Percentiles rank a stretch among this genome's conserved stretches.
These are phyloP conservation scores for Caenorhabditis angaria DNA, from an alignment of 2,888 invertebrate species.

Conservation along the genomic window DNA sequence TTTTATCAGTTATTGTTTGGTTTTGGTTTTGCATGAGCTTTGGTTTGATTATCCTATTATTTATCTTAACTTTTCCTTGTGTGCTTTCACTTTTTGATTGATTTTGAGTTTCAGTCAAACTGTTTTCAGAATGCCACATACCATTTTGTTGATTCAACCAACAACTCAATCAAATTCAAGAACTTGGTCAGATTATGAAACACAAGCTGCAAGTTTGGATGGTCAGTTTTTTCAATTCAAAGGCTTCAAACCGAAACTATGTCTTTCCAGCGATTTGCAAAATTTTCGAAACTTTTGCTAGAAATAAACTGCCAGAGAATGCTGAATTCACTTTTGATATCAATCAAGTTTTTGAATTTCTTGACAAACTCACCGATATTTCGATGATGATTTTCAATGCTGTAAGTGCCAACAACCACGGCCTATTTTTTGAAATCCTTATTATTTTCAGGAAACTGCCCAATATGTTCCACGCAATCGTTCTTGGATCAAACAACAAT, in stretches of 20 bases:
- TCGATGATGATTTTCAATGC: slow-evolving; percentile 83
- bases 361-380: slow-evolving; percentile 92
- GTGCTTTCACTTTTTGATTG: background rate
- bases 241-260: background rate
- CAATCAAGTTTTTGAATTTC: slow-evolving; percentile 90
- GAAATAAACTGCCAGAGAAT: background rate
- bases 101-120: background rate
- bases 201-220: slow-evolving; percentile 77
- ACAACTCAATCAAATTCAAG: slow-evolving; percentile 92
- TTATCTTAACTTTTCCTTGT: background rate
- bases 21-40: background rate
- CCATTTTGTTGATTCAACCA: slow-evolving; percentile 93
- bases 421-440: too few species aligned
- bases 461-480: slow-evolving; percentile 39
- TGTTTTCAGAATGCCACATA: slow-evolving; percentile 77
- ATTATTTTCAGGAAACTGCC: slow-evolving; percentile 26
- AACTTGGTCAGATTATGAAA: slow-evolving; percentile 97
- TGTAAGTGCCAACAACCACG: slow-evolving; percentile 12
- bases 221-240: slow-evolving; percentile 79
- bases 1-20: background rate
- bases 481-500: slow-evolving; percentile 41
- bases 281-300: slow-evolving; percentile 8
- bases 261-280: slow-evolving; percentile 3
- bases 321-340: slow-evolving; percentile 88
- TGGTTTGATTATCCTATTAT: background rate